Percentiles rank a stretch among this genome's conserved stretches.
Evolutionary conservation across 1,140 invertebrate genomes (phyloP).

Genomic region (Drosophila bocqueti): DNA sequence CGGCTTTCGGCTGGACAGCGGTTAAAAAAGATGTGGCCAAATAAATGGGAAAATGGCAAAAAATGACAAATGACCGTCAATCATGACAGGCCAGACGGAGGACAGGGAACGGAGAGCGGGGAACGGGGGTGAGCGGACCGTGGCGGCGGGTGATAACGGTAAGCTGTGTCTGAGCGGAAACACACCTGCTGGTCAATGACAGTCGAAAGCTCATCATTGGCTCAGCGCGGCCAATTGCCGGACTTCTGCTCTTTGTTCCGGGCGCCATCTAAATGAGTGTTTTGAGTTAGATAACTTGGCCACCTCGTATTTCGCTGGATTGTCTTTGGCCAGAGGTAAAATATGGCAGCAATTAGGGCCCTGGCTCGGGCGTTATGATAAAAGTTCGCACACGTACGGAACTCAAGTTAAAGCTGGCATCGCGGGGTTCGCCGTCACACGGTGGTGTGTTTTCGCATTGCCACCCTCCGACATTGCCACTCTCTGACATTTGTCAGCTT

Average conservation of each 20-base stretch:
- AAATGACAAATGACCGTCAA: conserved; percentile 85
- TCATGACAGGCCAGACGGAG: conserved; percentile 79
- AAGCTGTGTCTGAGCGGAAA: conserved; percentile 69
- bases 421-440: conserved; percentile 5
- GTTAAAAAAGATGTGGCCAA: conserved; percentile 79
- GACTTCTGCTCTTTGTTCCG: conserved; percentile 9
- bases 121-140: not conserved
- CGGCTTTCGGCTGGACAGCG: conserved; percentile 65
- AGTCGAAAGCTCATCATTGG: conserved; percentile 74
- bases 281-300: conserved; percentile 61
- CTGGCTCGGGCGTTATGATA: conserved; percentile 13
- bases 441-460: conserved; percentile 60
- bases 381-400: not conserved
- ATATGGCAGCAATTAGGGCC: conserved; percentile 42
- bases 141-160: conserved; percentile 56
- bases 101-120: not conserved
- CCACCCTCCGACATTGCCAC: conserved; percentile 24
- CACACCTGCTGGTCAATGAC: conserved; percentile 77
- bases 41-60: conserved; percentile 79
- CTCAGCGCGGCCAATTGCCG: conserved; percentile 11
- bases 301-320: conserved; percentile 61
- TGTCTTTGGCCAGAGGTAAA: conserved; percentile 35
- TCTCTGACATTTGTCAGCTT: conserved; percentile 58
- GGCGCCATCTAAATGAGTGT: conserved; percentile 72
- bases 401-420: not conserved